phyloP scores from a whole-genome alignment of 2,888 invertebrate genomes.

The Drosophila peninsularis region DNA sequence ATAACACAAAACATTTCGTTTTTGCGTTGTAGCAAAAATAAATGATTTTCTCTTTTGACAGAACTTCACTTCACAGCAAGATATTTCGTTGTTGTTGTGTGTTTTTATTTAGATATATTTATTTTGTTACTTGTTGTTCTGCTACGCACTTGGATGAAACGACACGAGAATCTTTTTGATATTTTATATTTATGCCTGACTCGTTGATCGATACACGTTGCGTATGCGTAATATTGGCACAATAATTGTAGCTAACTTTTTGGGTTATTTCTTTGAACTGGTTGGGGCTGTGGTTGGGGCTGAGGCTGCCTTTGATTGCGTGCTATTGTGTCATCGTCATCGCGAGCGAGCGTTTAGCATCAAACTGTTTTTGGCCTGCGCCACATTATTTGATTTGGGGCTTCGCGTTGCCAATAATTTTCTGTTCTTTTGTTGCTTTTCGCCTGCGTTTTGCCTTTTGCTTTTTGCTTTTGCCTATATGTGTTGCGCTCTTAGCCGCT shows the following conservation, averaged over 20 bases:
- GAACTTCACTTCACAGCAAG: constrained; percentile 66
- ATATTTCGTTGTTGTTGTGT: constrained; percentile 17
- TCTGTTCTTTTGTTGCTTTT: constrained; percentile 12
- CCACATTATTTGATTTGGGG: constrained; percentile 74
- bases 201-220: constrained; percentile 46
- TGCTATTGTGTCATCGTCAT: constrained; percentile 73
- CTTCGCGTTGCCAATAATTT: constrained; percentile 48
- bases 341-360: constrained; percentile 77
- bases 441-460: no score
- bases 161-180: constrained; percentile 39
- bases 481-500: constrained; percentile 44
- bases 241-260: constrained; percentile 32
- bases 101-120: constrained; percentile 20
- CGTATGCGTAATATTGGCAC: constrained; percentile 70
- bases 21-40: constrained; percentile 49
- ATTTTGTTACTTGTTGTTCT: constrained; percentile 7
- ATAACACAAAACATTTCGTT: constrained; percentile 53
- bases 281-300: constrained; percentile 5
- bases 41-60: constrained; percentile 28
- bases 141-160: constrained; percentile 63
- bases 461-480: constrained; percentile 23
- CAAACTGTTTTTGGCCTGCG: constrained; percentile 73
- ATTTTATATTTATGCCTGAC: constrained; percentile 50
- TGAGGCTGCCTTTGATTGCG: constrained; percentile 45
- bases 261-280: constrained; percentile 1